These are phyloP conservation scores for Thera britannica DNA, from an alignment of 2,888 invertebrate species.

Conservation along the genomic window DNA sequence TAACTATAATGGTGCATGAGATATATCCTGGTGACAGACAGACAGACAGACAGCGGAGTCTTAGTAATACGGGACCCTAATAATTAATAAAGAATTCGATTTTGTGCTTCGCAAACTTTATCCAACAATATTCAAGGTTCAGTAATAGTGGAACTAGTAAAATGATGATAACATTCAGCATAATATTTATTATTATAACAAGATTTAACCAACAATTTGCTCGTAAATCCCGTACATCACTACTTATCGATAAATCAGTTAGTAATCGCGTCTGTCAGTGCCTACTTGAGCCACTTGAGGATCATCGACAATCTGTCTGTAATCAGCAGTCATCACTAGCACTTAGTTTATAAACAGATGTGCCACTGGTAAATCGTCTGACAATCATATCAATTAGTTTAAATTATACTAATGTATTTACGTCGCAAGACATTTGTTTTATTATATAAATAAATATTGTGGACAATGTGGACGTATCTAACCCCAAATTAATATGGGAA, in stretches of 20 bases:
- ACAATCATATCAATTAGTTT: neutral
- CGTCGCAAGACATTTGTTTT: too few relatives aligned
- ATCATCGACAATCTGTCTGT: constrained; percentile 31
- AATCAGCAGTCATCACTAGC: constrained; percentile 36
- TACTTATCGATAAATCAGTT: constrained; percentile 35
- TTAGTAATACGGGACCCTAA: too few relatives aligned
- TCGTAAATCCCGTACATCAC: constrained; percentile 17
- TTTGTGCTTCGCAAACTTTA: too few relatives aligned
- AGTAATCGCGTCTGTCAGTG: constrained; percentile 39
- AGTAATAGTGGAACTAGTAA: too few relatives aligned
- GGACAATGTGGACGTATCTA: too few relatives aligned
- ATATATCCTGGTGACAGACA: too few relatives aligned
- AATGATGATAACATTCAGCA: neutral
- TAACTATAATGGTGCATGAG: too few relatives aligned
- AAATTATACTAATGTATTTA: neutral
- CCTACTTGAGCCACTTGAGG: constrained; percentile 36
- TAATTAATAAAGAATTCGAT: too few relatives aligned
- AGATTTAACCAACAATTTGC: neutral
- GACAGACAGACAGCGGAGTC: too few relatives aligned
- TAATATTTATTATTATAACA: neutral
- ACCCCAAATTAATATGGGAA: too few relatives aligned
- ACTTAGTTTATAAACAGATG: constrained; percentile 35
- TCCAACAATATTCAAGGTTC: too few relatives aligned
- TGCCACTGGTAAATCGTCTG: constrained; percentile 9
- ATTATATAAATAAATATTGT: too few relatives aligned